Conservation (phyloP, 2,888 invertebrate species). For the Brachylomia viminalis region DNA sequence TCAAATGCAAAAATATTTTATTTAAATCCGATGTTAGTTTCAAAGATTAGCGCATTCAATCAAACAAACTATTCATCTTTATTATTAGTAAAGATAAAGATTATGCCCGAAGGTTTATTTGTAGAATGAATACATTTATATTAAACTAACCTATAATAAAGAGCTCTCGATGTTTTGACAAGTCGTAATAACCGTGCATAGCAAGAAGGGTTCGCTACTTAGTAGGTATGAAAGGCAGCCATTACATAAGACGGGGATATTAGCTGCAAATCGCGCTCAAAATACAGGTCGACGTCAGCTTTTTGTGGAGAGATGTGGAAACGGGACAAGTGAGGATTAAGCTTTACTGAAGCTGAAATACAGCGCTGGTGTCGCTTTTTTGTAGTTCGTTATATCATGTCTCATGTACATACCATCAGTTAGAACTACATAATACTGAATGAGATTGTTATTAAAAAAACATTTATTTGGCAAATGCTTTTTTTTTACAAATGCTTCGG, state of each 20-base stretch:
- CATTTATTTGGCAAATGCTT: too few relatives aligned
- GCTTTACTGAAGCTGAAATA: slow-evolving; percentile 26
- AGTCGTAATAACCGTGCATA: background rate
- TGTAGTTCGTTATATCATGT: background rate
- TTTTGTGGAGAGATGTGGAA: slow-evolving; percentile 57
- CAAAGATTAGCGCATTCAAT: too few relatives aligned
- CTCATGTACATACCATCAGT: background rate
- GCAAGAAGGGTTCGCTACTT: background rate
- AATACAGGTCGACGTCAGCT: slow-evolving; percentile 64
- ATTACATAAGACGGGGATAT: slow-evolving; percentile 52
- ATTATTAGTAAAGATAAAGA: too few relatives aligned
- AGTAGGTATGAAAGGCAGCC: background rate
- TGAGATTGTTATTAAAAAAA: background rate
- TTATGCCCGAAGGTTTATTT: too few relatives aligned
- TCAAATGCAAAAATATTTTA: too few relatives aligned
- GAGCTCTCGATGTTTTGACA: background rate
- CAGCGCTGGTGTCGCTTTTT: background rate
- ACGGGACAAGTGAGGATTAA: slow-evolving; percentile 74
- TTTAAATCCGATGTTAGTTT: too few relatives aligned
- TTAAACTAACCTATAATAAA: too few relatives aligned
- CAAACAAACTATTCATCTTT: too few relatives aligned
- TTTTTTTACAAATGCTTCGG: too few relatives aligned
- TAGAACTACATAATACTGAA: background rate
- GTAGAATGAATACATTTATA: too few relatives aligned
- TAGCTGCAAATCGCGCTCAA: slow-evolving; percentile 69